A percentile compares a stretch with the other conserved stretches of the same genome.
Evolutionary conservation across 2,888 invertebrate genomes (phyloP).

Genomic region (Julus scanicus): DNA sequence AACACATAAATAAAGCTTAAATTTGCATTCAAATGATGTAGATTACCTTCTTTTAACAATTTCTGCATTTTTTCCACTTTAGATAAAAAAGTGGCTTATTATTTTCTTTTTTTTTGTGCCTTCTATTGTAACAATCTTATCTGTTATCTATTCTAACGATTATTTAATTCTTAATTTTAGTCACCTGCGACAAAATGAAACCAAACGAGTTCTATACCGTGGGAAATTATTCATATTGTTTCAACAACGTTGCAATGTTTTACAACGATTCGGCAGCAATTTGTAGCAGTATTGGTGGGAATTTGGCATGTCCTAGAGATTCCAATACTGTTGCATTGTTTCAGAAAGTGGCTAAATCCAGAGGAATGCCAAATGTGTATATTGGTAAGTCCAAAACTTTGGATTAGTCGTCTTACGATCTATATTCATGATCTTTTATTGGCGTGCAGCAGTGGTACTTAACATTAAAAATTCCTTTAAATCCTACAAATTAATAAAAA

Average conservation of each 20-base stretch:
- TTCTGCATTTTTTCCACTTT: too few species aligned
- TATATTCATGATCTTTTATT: too few species aligned
- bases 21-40: too few species aligned
- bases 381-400: conserved; percentile 36
- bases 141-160: not conserved
- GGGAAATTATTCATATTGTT: conserved; percentile 51
- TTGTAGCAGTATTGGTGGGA: conserved; percentile 4
- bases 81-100: too few species aligned
- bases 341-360: not conserved
- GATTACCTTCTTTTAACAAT: too few species aligned
- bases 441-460: too few species aligned
- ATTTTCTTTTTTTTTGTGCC: too few species aligned
- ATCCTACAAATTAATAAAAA: too few species aligned
- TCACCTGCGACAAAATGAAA: not conserved
- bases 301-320: conserved; percentile 27
- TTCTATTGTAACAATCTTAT: not conserved
- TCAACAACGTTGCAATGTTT: not conserved
- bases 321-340: not conserved
- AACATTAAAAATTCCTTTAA: too few species aligned
- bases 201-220: conserved; percentile 19
- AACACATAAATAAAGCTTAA: too few species aligned
- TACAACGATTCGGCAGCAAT: not conserved
- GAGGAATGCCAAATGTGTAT: conserved; percentile 41
- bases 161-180: not conserved
- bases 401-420: not conserved